Evolutionary conservation across 2,113 vertebrate species (phyloP).

Genomic region (Pachyramphus minor): DNA sequence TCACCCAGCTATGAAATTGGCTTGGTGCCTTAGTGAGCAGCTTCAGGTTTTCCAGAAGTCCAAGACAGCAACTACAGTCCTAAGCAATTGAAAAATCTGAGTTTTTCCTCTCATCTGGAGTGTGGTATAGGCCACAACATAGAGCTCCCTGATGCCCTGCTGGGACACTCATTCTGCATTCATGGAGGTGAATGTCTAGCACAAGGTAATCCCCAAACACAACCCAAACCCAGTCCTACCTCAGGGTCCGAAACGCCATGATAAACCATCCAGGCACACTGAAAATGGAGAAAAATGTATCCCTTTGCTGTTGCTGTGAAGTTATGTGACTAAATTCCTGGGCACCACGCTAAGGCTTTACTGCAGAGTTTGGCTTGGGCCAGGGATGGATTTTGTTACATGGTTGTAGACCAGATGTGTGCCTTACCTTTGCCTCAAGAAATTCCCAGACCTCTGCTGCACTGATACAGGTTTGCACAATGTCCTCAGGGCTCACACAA

Average conservation of each 20-base stretch:
- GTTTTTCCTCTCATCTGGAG: not conserved
- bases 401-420: not conserved
- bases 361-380: not conserved
- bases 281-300: not conserved
- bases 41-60: slow-evolving; percentile 7
- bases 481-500: not conserved
- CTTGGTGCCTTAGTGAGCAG: not conserved
- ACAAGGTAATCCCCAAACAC: not conserved
- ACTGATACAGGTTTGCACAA: not conserved
- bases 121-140: not conserved
- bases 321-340: not conserved
- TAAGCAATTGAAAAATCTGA: not conserved
- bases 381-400: not conserved
- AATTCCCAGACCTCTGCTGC: not conserved
- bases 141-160: not conserved
- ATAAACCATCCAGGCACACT: not conserved
- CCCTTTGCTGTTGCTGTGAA: not conserved
- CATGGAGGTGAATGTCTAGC: not conserved
- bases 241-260: not conserved
- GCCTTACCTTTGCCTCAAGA: not conserved
- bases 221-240: not conserved
- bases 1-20: slow-evolving; percentile 9
- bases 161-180: not conserved
- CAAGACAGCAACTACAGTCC: not conserved
- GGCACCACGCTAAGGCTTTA: not conserved